These are phyloP conservation scores for Mus minutoides DNA, from an alignment of 2,797 vertebrate genomes.

Conservation along the genomic window DNA sequence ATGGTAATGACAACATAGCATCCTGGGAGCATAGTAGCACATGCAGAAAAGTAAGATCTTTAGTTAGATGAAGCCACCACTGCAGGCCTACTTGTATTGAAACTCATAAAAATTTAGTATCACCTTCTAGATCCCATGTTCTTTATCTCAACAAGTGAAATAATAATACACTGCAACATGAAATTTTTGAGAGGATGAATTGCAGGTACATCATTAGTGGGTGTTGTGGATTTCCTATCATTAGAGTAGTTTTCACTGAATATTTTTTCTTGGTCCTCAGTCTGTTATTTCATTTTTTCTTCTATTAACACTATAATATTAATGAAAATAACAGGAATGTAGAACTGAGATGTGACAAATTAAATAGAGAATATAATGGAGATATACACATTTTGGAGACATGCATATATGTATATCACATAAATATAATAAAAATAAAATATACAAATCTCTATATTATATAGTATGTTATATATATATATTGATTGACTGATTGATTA, in stretches of 20 bases:
- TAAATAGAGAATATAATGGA: neutral
- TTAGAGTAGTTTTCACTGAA: neutral
- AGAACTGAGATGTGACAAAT: neutral
- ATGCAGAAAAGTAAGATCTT: neutral
- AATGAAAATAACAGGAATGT: neutral
- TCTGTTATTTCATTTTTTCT: neutral
- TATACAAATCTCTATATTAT: neutral
- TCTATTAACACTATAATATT: neutral
- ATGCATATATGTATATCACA: neutral
- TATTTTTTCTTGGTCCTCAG: neutral
- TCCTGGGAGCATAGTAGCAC: no score
- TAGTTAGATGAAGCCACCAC: neutral
- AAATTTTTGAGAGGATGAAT: neutral
- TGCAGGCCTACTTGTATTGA: neutral
- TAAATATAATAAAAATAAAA: neutral
- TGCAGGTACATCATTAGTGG: neutral
- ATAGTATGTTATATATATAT: neutral
- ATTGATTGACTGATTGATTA: neutral
- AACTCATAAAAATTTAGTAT: neutral
- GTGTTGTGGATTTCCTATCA: neutral
- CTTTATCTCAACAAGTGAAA: neutral
- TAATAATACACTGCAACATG: neutral
- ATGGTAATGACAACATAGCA: accelerated
- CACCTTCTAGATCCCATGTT: neutral
- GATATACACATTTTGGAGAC: no score